Conservation (phyloP, 2,888 invertebrate species). For the Coelogynopora nodosa region DNA sequence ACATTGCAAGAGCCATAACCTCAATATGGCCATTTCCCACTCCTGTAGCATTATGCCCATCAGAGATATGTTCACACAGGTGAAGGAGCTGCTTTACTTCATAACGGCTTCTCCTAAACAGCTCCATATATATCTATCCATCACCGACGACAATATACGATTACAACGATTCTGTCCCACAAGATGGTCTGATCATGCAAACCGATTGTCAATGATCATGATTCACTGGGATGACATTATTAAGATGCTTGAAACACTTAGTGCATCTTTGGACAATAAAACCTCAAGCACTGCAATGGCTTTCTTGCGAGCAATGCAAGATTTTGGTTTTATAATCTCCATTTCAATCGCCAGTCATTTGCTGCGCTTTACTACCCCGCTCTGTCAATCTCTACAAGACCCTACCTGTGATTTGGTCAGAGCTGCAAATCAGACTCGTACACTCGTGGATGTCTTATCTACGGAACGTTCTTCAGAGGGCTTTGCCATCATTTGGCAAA, state of each 20-base stretch:
- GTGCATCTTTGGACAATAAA: background rate
- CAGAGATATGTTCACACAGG: background rate
- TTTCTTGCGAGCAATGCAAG: background rate
- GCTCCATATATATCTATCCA: background rate
- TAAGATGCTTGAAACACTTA: background rate
- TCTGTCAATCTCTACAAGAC: background rate
- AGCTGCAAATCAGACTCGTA: background rate
- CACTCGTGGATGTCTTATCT: background rate
- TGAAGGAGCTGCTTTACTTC: background rate
- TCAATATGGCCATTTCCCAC: background rate
- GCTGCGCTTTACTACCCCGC: background rate
- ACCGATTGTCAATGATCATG: background rate
- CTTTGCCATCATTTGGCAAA: background rate
- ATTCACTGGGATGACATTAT: background rate
- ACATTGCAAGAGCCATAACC: conserved; percentile 1
- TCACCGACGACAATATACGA: background rate
- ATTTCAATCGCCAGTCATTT: background rate
- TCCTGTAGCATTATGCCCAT: background rate
- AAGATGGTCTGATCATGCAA: conserved; percentile 1
- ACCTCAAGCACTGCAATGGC: background rate
- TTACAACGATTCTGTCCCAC: conserved; percentile 3
- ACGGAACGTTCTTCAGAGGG: background rate
- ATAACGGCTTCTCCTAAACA: background rate
- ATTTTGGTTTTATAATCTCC: background rate
- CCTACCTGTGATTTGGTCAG: conserved; percentile 3